Conservation (phyloP, 2,113 vertebrate species). For the Crotalus tigris region DNA sequence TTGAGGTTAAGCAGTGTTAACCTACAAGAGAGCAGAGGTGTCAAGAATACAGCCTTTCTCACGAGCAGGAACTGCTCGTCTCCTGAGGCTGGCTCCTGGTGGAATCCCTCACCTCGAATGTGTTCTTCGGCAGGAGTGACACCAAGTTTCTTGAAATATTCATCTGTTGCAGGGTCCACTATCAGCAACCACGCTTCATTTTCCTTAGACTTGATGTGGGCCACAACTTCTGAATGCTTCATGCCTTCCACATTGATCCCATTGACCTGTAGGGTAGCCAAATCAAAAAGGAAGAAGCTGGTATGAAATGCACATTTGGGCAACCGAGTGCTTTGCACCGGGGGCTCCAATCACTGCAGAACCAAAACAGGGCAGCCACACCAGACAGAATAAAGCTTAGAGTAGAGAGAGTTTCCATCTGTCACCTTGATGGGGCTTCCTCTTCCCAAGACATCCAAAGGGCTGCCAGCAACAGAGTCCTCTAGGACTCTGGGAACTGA, state of each 20-base stretch:
- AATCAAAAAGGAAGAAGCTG: background rate
- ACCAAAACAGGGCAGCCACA: background rate
- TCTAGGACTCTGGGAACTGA: background rate
- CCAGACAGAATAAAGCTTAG: background rate
- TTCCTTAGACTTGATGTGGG: constrained; percentile 77
- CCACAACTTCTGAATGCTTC: constrained; percentile 87
- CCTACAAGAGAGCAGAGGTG: background rate
- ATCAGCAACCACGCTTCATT: constrained; percentile 80
- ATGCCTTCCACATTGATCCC: constrained; percentile 79
- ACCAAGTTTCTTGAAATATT: constrained; percentile 82
- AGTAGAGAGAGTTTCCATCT: background rate
- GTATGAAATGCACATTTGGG: background rate
- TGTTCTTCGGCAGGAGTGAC: constrained; percentile 78
- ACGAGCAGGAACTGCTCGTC: background rate
- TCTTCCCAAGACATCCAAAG: background rate
- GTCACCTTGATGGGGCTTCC: background rate
- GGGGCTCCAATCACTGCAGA: too few relatives aligned
- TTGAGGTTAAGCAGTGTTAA: background rate
- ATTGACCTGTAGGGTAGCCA: constrained; percentile 76
- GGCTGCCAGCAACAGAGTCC: too few relatives aligned
- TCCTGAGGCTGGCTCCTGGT: background rate
- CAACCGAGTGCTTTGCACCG: too few relatives aligned
- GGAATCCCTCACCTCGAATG: constrained; percentile 71
- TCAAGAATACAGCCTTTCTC: background rate
- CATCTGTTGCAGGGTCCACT: constrained; percentile 85